Percentiles rank a stretch among this genome's conserved stretches.
Conservation (phyloP, 2,113 vertebrate species). For the Microcebus tavaratra region DNA sequence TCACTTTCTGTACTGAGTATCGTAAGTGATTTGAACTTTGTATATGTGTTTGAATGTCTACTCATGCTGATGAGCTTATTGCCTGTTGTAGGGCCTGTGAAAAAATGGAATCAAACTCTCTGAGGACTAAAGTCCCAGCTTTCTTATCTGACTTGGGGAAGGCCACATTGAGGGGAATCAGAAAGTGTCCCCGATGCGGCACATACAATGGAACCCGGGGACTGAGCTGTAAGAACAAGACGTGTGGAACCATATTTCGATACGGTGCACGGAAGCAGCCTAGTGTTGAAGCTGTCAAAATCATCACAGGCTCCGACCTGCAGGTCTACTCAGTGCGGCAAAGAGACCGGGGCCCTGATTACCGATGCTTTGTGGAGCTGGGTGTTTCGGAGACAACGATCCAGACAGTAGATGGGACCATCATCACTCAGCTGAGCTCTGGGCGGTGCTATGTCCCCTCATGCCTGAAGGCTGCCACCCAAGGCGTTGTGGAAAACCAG, state of each 20-base stretch:
- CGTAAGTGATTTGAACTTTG: background rate
- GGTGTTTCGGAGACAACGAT: conserved; percentile 89
- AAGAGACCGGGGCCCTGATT: conserved; percentile 86
- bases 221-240: conserved; percentile 97
- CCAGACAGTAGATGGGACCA: conserved; percentile 88
- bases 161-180: conserved; percentile 93
- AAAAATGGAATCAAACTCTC: conserved; percentile 82
- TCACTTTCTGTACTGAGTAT: conserved; percentile 11
- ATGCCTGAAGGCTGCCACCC: conserved; percentile 82
- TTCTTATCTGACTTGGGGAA: conserved; percentile 94
- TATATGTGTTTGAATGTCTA: background rate
- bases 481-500: conserved; percentile 84
- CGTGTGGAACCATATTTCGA: conserved; percentile 91
- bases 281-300: conserved; percentile 86
- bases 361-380: conserved; percentile 92
- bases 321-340: conserved; percentile 93
- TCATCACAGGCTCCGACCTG: conserved; percentile 85
- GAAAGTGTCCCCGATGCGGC: conserved; percentile 93
- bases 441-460: conserved; percentile 91
- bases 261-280: conserved; percentile 83
- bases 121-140: conserved; percentile 86
- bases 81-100: conserved; percentile 54
- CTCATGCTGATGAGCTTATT: background rate
- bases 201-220: conserved; percentile 95
- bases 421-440: conserved; percentile 90